Percentiles rank a stretch among this genome's conserved stretches.
phyloP scores from a whole-genome alignment of 2,888 invertebrate species.

The Caenorhabditis sp. region DNA sequence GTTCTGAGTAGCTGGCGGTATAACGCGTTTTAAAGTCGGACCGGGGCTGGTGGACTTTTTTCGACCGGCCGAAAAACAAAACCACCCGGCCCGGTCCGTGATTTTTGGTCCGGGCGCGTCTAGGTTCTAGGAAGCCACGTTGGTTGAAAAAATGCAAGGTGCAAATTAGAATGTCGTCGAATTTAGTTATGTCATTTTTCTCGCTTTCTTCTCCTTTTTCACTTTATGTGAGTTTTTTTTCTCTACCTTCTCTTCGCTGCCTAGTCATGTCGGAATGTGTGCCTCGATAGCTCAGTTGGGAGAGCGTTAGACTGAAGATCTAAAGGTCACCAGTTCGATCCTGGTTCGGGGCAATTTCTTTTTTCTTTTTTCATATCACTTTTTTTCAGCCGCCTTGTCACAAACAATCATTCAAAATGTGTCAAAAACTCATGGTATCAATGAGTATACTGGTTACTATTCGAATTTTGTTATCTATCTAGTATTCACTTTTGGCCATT shows the following conservation, averaged over 20 bases:
- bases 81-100: too few species aligned
- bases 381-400: conserved; percentile 31
- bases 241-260: background rate
- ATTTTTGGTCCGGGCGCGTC: too few species aligned
- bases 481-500: conserved; percentile 38
- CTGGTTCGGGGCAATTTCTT: conserved; percentile 65
- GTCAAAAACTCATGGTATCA: conserved; percentile 24
- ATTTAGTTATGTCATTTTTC: conserved; percentile 29
- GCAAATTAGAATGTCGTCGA: conserved; percentile 30
- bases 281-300: conserved; percentile 69
- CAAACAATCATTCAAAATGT: conserved; percentile 36
- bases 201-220: conserved; percentile 38
- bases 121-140: too few species aligned
- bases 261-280: background rate
- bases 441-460: conserved; percentile 34
- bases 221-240: conserved; percentile 10
- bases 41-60: too few species aligned
- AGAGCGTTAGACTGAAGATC: conserved; percentile 71
- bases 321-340: conserved; percentile 71
- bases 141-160: conserved; percentile 12
- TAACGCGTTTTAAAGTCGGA: too few species aligned
- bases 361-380: background rate
- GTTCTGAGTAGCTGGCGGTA: too few species aligned
- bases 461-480: conserved; percentile 26
- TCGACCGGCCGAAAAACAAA: too few species aligned